Evolutionary conservation across 2,888 invertebrate species (phyloP).

Genomic region (Deilephila elpenor): DNA sequence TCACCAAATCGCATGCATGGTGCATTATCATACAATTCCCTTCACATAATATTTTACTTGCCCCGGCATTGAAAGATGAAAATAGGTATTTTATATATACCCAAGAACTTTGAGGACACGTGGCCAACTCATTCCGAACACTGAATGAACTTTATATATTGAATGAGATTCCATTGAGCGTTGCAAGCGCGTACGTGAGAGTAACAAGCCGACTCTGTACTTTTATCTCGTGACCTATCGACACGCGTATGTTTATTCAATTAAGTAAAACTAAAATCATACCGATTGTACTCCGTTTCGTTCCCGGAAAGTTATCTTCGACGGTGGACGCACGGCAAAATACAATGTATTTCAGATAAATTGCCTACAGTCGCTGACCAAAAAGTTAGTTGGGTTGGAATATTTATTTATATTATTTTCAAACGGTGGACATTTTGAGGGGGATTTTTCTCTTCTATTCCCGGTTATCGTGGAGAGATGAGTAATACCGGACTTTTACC

Average conservation of each 20-base stretch:
- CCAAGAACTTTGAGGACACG: neutral
- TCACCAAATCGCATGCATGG: too few relatives aligned
- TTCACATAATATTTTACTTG: neutral
- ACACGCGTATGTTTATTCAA: conserved; percentile 52
- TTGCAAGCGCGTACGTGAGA: conserved; percentile 52
- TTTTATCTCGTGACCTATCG: conserved; percentile 49
- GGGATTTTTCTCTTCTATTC: too few relatives aligned
- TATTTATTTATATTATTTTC: neutral
- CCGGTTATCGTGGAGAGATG: too few relatives aligned
- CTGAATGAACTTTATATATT: conserved; percentile 36
- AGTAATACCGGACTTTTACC: too few relatives aligned
- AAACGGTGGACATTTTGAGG: too few relatives aligned
- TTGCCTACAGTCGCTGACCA: neutral
- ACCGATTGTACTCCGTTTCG: conserved; percentile 47
- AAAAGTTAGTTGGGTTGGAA: conserved; percentile 1
- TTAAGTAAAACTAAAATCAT: conserved; percentile 45
- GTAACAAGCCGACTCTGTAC: conserved; percentile 44
- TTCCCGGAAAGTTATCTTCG: conserved; percentile 46
- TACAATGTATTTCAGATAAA: neutral
- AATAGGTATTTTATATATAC: neutral
- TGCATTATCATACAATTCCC: neutral
- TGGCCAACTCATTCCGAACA: neutral
- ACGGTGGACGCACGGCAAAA: neutral
- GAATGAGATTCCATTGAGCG: conserved; percentile 49
- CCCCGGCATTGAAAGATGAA: neutral